phyloP scores from a whole-genome alignment of 1,140 invertebrate species.

The Maniola jurtina region DNA sequence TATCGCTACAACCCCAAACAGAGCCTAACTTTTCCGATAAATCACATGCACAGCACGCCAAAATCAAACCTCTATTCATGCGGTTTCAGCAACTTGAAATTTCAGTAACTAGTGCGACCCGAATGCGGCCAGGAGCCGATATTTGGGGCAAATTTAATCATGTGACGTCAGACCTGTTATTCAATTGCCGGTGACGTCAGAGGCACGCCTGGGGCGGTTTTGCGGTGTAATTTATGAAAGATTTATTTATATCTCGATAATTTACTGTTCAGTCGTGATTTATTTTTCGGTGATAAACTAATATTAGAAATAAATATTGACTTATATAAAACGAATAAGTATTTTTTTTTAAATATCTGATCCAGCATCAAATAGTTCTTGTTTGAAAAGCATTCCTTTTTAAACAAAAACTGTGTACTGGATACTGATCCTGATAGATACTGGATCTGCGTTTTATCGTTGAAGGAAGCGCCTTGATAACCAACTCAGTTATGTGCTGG shows the following conservation, averaged over 20 bases:
- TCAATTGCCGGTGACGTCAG: constrained; percentile 40
- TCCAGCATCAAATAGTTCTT: too few species aligned
- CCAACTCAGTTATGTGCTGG: too few species aligned
- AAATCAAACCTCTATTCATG: not conserved
- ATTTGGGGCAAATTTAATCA: constrained; percentile 43
- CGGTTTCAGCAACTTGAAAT: not conserved
- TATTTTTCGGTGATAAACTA: not conserved
- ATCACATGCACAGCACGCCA: not conserved
- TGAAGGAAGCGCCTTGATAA: too few species aligned
- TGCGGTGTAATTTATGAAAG: constrained; percentile 10
- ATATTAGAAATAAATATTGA: not conserved
- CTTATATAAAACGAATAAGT: too few species aligned
- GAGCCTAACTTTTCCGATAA: not conserved
- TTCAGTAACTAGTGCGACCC: constrained; percentile 11
- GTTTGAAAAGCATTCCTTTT: too few species aligned
- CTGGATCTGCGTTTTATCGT: too few species aligned
- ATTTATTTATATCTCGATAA: constrained; percentile 9
- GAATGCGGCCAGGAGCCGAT: constrained; percentile 22
- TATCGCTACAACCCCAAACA: too few species aligned
- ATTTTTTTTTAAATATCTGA: too few species aligned
- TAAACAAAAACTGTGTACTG: too few species aligned
- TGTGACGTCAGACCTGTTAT: constrained; percentile 37
- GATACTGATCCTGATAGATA: too few species aligned
- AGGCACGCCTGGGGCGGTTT: constrained; percentile 21
- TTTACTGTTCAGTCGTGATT: not conserved